phyloP scores from a whole-genome alignment of 2,113 vertebrate species.

The Aepyceros melampus region DNA sequence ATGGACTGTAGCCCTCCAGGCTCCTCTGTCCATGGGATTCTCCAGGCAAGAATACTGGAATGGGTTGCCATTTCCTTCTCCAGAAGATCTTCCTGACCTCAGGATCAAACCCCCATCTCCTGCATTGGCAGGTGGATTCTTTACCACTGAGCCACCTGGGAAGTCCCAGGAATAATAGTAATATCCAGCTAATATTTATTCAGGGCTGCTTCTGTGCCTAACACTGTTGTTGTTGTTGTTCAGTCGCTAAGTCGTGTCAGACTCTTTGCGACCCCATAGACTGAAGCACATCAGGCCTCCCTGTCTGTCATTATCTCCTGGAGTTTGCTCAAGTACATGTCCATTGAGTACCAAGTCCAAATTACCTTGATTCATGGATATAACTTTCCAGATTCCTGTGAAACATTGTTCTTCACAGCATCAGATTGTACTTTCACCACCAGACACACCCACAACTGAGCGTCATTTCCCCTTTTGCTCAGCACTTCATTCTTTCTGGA shows the following conservation, averaged over 20 bases:
- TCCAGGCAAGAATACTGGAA: background rate
- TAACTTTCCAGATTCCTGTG: background rate
- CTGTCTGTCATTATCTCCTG: background rate
- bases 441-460: background rate
- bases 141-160: background rate
- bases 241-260: background rate
- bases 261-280: background rate
- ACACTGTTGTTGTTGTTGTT: background rate
- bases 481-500: background rate
- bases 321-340: background rate
- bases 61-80: background rate
- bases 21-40: background rate
- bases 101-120: background rate
- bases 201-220: background rate
- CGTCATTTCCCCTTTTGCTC: background rate
- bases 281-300: background rate
- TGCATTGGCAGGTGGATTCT: background rate
- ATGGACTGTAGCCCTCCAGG: background rate
- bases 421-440: background rate
- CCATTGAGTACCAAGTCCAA: background rate
- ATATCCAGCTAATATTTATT: background rate
- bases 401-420: background rate
- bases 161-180: background rate
- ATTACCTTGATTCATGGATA: background rate
- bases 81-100: background rate